These are phyloP conservation scores for Caenorhabditis uteleia DNA, from an alignment of 2,888 invertebrate species.

Conservation along the genomic window DNA sequence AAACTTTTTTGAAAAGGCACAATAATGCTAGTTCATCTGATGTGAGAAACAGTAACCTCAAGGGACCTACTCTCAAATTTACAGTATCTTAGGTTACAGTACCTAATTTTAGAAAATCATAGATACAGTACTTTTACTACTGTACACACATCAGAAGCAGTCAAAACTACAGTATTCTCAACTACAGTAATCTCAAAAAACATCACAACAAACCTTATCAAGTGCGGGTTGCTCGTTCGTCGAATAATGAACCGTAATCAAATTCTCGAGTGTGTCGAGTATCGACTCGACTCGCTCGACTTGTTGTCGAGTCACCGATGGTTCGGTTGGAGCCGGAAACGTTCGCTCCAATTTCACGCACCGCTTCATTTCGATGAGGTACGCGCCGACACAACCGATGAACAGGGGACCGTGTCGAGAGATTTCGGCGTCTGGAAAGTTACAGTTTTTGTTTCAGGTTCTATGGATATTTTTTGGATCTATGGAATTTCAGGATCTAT, in stretches of 20 bases:
- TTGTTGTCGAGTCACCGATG: constrained; percentile 49
- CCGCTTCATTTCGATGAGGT: constrained; percentile 66
- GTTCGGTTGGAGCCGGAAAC: constrained; percentile 55
- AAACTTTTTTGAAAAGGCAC: no score
- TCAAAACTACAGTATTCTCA: no score
- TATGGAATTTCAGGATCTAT: not conserved
- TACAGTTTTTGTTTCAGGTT: no score
- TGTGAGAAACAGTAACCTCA: no score
- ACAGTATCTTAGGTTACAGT: no score
- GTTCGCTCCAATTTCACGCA: constrained; percentile 62
- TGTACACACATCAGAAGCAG: no score
- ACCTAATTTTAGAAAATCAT: no score
- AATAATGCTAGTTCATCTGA: no score
- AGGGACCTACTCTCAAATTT: no score
- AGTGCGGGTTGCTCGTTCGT: constrained; percentile 64
- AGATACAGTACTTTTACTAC: no score
- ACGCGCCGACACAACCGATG: constrained; percentile 67
- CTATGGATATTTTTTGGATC: no score
- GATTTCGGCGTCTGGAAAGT: constrained; percentile 61
- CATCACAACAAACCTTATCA: constrained; percentile 49
- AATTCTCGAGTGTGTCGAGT: constrained; percentile 66
- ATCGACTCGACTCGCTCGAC: constrained; percentile 58
- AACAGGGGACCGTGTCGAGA: constrained; percentile 68
- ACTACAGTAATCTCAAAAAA: constrained; percentile 1
- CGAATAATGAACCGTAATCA: constrained; percentile 69